Percentiles rank a stretch among this genome's conserved stretches.
Conservation (phyloP, 2,797 vertebrate genomes). For the Xiphophorus birchmanni region DNA sequence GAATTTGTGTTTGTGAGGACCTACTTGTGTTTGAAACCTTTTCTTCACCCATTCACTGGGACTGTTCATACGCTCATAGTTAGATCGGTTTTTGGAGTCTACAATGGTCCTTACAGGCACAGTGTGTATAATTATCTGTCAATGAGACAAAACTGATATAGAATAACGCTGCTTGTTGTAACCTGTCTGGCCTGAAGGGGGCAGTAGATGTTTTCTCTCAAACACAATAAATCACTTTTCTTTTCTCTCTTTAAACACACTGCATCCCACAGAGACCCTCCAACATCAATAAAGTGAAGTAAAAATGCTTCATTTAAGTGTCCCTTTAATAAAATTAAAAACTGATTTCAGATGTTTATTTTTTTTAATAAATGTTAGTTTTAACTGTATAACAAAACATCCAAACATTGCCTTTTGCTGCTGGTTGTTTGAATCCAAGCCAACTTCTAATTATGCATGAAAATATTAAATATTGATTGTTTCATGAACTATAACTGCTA, state of each 20-base stretch:
- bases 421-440: neutral
- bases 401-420: neutral
- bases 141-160: constrained; percentile 10
- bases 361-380: neutral
- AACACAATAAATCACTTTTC: neutral
- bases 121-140: constrained; percentile 7
- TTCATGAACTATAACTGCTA: neutral
- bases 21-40: neutral
- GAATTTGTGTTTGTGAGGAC: constrained; percentile 1
- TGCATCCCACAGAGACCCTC: neutral
- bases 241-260: neutral
- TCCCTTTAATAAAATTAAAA: constrained; percentile 7
- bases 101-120: constrained; percentile 10
- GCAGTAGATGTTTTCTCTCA: constrained; percentile 9
- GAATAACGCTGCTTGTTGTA: constrained; percentile 7
- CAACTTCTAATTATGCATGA: neutral
- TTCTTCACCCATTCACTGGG: neutral
- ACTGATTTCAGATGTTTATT: neutral
- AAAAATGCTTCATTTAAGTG: neutral
- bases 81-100: neutral
- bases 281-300: constrained; percentile 1
- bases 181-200: constrained; percentile 27
- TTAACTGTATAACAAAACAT: neutral
- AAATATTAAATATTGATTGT: neutral
- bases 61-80: neutral